Evolutionary conservation across 2,888 invertebrate genomes (phyloP), one percentile per base, ranked within the genome.

Genomic region (Eupithecia pulchellata): DNA sequence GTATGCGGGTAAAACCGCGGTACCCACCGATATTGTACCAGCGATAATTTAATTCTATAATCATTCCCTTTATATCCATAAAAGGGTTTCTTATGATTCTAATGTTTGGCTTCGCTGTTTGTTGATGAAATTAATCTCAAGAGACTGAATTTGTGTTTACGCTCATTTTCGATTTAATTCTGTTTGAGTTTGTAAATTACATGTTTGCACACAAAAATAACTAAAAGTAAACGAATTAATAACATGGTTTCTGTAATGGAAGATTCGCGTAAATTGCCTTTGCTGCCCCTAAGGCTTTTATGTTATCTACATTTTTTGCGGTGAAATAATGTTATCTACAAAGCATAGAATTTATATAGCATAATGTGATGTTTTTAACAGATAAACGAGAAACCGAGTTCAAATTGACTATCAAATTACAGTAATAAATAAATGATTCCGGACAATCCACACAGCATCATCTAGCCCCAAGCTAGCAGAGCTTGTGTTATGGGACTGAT

Each of bases 101-200:
- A 65, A 71, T 71, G 68, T 71, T 72, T 66, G 61, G 42, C 68
- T 68, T 47, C 20, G 72, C 42, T 70, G 68, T 75, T 72, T 62
- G 62, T 64, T 64, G 60, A 65, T 69, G 47, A 64, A 75, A 69
- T 72, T 52, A 69, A 72, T 72, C 72, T 72, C 72, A 29, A 39
- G 73, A 68, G 66, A 70, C 65, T 58, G 57, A 11, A 63, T 30
- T 47, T 63, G 39, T 64, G 47, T 69, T 69, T 64, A 52, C 66
- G 5, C 13, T 60, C 63, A 60, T 36, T 64, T 66, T 64, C 34
- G 29, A 34, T 34, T 36, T 34, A 58, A 34, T 61, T 36, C 11
- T 61, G 61, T 61, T 34, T 61, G 36, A 32, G 6, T 61, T 61
- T 34, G 20, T 11, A 34, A 61, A 61, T 34, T 20, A 34, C 34